Conservation (phyloP, 2,113 vertebrate genomes). For the Phoxinus phoxinus region DNA sequence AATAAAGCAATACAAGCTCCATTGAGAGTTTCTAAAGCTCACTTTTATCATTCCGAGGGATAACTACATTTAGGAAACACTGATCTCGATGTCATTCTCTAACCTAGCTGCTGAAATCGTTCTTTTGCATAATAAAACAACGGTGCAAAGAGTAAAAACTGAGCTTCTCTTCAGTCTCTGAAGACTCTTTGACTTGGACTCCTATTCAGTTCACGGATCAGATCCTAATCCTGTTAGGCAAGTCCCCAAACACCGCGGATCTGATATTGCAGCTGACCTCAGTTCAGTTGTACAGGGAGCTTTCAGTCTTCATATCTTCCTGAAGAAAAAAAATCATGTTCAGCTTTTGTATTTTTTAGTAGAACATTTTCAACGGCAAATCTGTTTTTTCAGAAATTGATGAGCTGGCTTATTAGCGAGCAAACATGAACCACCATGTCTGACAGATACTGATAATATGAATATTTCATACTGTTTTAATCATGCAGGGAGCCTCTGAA, state of each 20-base stretch:
- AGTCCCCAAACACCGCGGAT: background rate
- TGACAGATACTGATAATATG: conserved; percentile 14
- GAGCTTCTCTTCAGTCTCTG: background rate
- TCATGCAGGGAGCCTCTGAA: background rate
- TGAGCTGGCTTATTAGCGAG: background rate
- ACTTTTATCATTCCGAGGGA: background rate
- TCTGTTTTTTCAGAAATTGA: conserved; percentile 30
- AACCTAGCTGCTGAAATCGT: background rate
- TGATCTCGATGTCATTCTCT: background rate
- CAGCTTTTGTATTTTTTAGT: background rate
- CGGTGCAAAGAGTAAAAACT: background rate
- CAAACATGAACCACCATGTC: conserved; percentile 8
- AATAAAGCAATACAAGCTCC: background rate
- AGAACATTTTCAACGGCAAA: background rate
- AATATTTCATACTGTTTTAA: conserved; percentile 22
- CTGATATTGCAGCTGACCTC: background rate
- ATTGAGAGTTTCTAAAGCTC: background rate
- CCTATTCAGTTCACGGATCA: background rate
- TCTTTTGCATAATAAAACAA: conserved; percentile 5
- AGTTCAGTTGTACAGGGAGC: background rate
- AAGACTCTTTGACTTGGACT: background rate
- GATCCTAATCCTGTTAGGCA: conserved; percentile 2
- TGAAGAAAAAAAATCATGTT: background rate
- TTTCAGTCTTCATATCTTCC: background rate
- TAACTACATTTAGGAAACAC: background rate